phyloP scores from a whole-genome alignment of 2,888 invertebrate genomes.

The Drosophila fulvimacula region DNA sequence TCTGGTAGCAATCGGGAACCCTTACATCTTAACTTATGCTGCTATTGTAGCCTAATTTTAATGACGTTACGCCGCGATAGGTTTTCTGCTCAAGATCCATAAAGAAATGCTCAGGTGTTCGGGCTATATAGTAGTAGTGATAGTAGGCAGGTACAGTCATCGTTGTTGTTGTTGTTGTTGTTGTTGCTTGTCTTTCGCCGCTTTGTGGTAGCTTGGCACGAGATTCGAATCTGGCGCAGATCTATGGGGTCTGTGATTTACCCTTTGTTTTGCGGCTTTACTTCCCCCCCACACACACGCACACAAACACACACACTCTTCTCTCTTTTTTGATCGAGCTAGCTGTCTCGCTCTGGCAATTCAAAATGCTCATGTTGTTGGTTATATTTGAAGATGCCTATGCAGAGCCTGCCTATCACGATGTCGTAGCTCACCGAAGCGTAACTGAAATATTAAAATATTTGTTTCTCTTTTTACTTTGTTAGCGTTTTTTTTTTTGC shows the following conservation, averaged over 20 bases:
- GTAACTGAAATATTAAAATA: slow-evolving; percentile 81
- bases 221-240: slow-evolving; percentile 59
- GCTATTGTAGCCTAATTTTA: slow-evolving; percentile 75
- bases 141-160: slow-evolving; percentile 49
- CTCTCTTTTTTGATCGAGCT: slow-evolving; percentile 16
- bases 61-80: slow-evolving; percentile 81
- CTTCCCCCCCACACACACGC: slow-evolving; percentile 13
- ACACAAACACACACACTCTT: not conserved
- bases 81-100: slow-evolving; percentile 80
- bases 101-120: slow-evolving; percentile 79
- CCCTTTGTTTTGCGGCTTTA: slow-evolving; percentile 60
- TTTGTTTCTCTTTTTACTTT: slow-evolving; percentile 37
- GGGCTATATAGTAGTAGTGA: slow-evolving; percentile 14
- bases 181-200: slow-evolving; percentile 26
- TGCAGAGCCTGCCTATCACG: slow-evolving; percentile 74
- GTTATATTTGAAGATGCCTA: slow-evolving; percentile 70
- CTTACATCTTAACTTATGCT: slow-evolving; percentile 53
- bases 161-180: slow-evolving; percentile 17
- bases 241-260: slow-evolving; percentile 70
- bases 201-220: slow-evolving; percentile 73
- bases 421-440: slow-evolving; percentile 79
- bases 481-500: slow-evolving; percentile 25
- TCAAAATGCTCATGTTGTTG: slow-evolving; percentile 45
- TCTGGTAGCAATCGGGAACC: slow-evolving; percentile 44
- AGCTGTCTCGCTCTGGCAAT: slow-evolving; percentile 39